These are phyloP conservation scores for Scomber japonicus DNA, from an alignment of 2,113 vertebrate genomes.

Conservation along the genomic window DNA sequence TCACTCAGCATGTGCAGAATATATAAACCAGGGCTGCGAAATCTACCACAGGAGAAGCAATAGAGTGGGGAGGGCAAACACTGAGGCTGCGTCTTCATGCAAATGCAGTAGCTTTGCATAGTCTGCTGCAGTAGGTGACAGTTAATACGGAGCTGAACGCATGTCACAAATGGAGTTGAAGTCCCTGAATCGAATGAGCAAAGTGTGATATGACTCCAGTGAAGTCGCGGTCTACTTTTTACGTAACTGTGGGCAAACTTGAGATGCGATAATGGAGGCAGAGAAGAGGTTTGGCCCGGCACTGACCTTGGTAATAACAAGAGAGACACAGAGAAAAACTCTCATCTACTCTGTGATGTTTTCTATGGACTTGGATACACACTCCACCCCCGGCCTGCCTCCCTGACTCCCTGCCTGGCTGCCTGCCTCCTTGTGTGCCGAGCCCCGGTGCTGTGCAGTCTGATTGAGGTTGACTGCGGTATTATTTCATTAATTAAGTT, in stretches of 20 bases:
- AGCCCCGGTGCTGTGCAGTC: conserved; percentile 25
- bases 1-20: conserved; percentile 66
- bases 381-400: neutral
- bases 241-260: conserved; percentile 1
- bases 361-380: conserved; percentile 32
- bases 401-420: neutral
- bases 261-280: conserved; percentile 24
- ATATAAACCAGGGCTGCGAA: conserved; percentile 36
- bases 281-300: conserved; percentile 37
- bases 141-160: neutral
- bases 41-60: conserved; percentile 4
- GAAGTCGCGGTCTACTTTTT: conserved; percentile 18
- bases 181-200: neutral
- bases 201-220: neutral
- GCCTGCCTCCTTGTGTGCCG: conserved; percentile 34
- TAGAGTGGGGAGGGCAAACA: conserved; percentile 46
- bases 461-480: conserved; percentile 72
- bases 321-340: conserved; percentile 41
- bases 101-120: conserved; percentile 48
- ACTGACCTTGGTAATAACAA: conserved; percentile 63
- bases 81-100: conserved; percentile 37
- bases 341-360: conserved; percentile 47
- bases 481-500: conserved; percentile 77
- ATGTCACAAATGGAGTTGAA: neutral
- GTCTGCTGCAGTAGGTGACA: neutral